Percentiles rank a stretch among this genome's conserved stretches.
These are phyloP conservation scores for Typhlichthys eigenmanni DNA, from an alignment of 2,797 vertebrate genomes.

Conservation along the genomic window DNA sequence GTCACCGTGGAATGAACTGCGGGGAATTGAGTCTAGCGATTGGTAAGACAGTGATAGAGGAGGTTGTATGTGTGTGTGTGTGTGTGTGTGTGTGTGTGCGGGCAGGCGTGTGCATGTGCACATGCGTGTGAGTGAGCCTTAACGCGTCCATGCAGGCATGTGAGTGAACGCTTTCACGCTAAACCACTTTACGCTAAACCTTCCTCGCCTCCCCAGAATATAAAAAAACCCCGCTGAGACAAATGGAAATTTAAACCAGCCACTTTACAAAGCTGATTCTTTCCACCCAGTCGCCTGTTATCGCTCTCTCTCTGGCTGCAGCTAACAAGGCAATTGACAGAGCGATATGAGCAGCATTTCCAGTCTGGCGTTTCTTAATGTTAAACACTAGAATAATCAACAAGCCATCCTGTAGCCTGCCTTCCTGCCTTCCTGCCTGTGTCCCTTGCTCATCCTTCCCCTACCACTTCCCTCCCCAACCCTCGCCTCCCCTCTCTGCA, in stretches of 20 bases:
- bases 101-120: slow-evolving; percentile 14
- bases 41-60: slow-evolving; percentile 24
- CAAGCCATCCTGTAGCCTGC: slow-evolving; percentile 50
- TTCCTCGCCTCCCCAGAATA: slow-evolving; percentile 16
- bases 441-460: slow-evolving; percentile 37
- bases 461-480: slow-evolving; percentile 1
- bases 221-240: slow-evolving; percentile 46
- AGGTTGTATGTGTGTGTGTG: slow-evolving; percentile 27
- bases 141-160: slow-evolving; percentile 12
- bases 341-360: slow-evolving; percentile 64
- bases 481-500: slow-evolving; percentile 29
- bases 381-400: slow-evolving; percentile 77
- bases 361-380: slow-evolving; percentile 72
- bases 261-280: slow-evolving; percentile 51
- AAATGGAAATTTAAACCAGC: slow-evolving; percentile 61
- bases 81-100: slow-evolving; percentile 23
- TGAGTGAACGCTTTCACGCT: background rate
- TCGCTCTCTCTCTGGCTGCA: slow-evolving; percentile 45
- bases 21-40: slow-evolving; percentile 54
- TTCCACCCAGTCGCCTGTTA: slow-evolving; percentile 40
- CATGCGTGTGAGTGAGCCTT: slow-evolving; percentile 6
- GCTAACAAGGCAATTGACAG: slow-evolving; percentile 74
- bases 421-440: slow-evolving; percentile 52
- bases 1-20: slow-evolving; percentile 56
- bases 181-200: slow-evolving; percentile 32